Conservation (phyloP, 2,888 invertebrate species). For the Lepidocyrtoides sp. region DNA sequence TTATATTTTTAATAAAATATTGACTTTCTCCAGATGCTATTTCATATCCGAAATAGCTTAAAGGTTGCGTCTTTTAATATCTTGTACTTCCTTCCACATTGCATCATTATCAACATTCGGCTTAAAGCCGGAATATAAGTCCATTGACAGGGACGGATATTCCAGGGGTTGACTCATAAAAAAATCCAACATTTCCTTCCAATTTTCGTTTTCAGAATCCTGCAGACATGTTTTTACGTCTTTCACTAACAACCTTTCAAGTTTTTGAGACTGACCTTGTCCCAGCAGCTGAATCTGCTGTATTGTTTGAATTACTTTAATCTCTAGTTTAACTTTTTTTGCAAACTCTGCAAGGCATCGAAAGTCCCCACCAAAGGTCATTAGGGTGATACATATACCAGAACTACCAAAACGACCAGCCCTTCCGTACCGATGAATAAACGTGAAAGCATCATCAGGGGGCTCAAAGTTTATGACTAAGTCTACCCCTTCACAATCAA, state of each 20-base stretch:
- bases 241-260: not conserved
- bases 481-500: conserved; percentile 97
- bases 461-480: conserved; percentile 97
- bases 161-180: not conserved
- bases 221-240: not conserved
- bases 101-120: conserved; percentile 14
- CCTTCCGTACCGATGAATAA: conserved; percentile 97
- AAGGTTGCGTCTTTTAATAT: not conserved
- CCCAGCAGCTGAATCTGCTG: conserved; percentile 32
- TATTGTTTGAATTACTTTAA: conserved; percentile 16
- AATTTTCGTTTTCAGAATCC: conserved; percentile 1
- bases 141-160: conserved; percentile 21
- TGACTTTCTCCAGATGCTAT: too few species aligned
- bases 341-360: not conserved
- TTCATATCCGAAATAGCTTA: too few species aligned
- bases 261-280: not conserved
- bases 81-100: not conserved
- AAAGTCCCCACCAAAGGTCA: conserved; percentile 86
- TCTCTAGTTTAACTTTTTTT: conserved; percentile 3
- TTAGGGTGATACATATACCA: conserved; percentile 93
- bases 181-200: conserved; percentile 42
- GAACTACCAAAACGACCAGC: conserved; percentile 97
- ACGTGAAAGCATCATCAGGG: conserved; percentile 93
- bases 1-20: too few species aligned
- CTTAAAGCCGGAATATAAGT: conserved; percentile 21